These are phyloP conservation scores for Trachymyrmex septentrionalis DNA, from an alignment of 1,140 invertebrate genomes.

Conservation along the genomic window DNA sequence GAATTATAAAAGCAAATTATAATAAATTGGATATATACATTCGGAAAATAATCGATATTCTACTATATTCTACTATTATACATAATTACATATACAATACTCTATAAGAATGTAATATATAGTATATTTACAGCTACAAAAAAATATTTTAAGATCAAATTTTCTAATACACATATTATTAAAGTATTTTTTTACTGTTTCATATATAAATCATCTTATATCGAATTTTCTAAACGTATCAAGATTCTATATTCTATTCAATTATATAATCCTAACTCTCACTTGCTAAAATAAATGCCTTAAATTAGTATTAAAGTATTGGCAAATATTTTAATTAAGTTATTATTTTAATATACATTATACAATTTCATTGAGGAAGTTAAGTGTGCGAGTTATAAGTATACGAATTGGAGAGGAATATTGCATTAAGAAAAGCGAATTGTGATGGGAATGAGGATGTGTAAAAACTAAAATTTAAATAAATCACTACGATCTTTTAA, in stretches of 20 bases:
- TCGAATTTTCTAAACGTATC: not conserved
- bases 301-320: constrained; percentile 7
- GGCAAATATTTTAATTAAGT: not conserved
- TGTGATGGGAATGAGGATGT: constrained; percentile 4
- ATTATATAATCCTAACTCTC: not conserved
- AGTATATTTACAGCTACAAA: not conserved
- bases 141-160: not conserved
- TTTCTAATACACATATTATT: not conserved
- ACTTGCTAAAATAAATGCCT: constrained; percentile 20
- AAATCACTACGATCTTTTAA: constrained; percentile 3
- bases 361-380: not conserved
- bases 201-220: not conserved
- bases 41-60: not conserved
- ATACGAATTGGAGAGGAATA: constrained; percentile 20
- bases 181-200: constrained; percentile 4
- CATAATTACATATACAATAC: too few species aligned
- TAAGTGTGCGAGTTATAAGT: constrained; percentile 21
- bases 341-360: not conserved
- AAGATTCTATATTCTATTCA: constrained; percentile 4
- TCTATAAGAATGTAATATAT: not conserved
- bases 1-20: not conserved
- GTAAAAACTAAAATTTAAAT: constrained; percentile 23
- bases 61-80: not conserved
- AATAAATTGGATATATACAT: not conserved
- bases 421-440: constrained; percentile 14